Base-by-base conservation (phyloP, 2,113 vertebrate genomes). In the Cephalopholis sonnerati region DNA sequence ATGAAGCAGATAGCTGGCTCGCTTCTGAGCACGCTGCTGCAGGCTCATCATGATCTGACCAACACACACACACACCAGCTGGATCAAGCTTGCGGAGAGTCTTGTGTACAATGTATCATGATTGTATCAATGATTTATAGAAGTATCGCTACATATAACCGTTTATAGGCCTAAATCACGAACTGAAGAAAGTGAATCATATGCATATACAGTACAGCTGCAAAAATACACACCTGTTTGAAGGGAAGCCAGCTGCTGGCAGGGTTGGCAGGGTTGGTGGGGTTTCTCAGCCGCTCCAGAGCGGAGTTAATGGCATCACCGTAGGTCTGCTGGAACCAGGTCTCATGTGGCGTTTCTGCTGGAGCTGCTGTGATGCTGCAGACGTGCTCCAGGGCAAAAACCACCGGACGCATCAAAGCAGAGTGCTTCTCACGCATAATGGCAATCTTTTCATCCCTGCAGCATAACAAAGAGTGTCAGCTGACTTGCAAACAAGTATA, bases 351-450 rank as follows among this genome's bases (percentile, higher is more conserved):
- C 0, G 98, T 99, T 87, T 99, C 98, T 0, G 97, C 96, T 17
- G 97, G 92, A 48, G 98, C 96, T 0, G 97, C 96, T 0, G 98
- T 99, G 92, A 99, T 99, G 90, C 97, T 98, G 86, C 95, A 95
- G 1, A 99, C 98, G 0, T 99, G 98, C 57, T 99, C 98, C 96
- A 99, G 76, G 20, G 98, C 97, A 89, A 99, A 99, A 13, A 99
- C 98, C 39, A 99, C 97, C 0, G 98, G 98, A 48, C 98, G 98
- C 98, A 99, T 99, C 48, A 99, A 90, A 54, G 98, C 98, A 0
- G 98, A 99, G 85, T 99, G 98, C 91, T 99, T 99, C 74, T 99
- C 98, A 13, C 98, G 95, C 98, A 99, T 99, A 50, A 99, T 99
- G 7, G 98, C 98, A 7, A 98, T 95, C 84, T 99, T 99, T 88